Percentiles rank a stretch among this genome's conserved stretches.
Conservation (phyloP, 35 echinoderm and acorn worm species). For the Lytechinus pictus region DNA sequence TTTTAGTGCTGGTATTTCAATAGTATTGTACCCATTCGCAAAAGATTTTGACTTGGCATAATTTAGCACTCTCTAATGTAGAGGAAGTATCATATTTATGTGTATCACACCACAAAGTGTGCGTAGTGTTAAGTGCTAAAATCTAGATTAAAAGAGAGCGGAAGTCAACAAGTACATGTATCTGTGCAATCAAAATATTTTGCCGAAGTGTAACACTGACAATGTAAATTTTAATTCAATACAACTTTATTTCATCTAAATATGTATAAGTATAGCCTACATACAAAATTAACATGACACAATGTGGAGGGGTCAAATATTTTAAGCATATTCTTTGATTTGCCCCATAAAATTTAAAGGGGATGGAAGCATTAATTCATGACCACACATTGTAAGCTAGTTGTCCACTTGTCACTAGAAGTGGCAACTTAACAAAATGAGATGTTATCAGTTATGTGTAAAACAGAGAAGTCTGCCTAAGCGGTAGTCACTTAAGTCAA, state of each 20-base stretch:
- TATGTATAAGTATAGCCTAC: no score
- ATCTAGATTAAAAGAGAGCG: not conserved
- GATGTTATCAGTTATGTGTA: not conserved
- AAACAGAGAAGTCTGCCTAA: no score
- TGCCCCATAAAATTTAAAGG: not conserved
- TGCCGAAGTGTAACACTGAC: not conserved
- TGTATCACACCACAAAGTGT: not conserved
- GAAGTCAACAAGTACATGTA: not conserved
- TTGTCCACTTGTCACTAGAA: not conserved
- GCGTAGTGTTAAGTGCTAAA: not conserved
- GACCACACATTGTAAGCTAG: not conserved
- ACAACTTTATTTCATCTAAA: no score
- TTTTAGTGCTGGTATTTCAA: no score
- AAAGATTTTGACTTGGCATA: not conserved
- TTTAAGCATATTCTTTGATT: no score
- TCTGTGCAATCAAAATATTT: not conserved
- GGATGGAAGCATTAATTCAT: not conserved
- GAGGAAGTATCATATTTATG: not conserved
- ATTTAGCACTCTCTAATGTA: not conserved
- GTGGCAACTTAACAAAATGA: not conserved
- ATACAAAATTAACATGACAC: no score
- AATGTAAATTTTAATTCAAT: no score
- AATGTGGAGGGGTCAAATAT: no score
- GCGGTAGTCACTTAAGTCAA: no score
- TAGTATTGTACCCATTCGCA: no score